phyloP scores from a whole-genome alignment of 2,888 invertebrate species.

The Prosapia bicincta region DNA sequence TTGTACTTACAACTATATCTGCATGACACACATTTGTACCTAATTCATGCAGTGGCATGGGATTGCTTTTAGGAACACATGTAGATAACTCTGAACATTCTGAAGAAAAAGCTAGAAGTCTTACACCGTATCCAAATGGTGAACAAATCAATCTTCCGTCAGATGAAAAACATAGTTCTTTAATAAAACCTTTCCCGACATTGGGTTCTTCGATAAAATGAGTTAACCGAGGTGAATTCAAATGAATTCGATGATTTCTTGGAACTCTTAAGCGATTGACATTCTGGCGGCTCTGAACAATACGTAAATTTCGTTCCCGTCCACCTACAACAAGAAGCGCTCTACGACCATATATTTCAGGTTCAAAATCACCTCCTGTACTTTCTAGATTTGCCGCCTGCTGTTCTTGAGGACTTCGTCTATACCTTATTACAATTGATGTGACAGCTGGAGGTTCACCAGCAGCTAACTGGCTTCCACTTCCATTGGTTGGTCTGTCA shows the following conservation, averaged over 20 bases:
- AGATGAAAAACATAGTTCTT: constrained; percentile 85
- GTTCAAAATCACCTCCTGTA: not conserved
- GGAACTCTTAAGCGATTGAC: constrained; percentile 33
- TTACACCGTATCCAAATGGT: constrained; percentile 80
- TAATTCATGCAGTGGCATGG: constrained; percentile 59
- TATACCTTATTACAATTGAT: constrained; percentile 4
- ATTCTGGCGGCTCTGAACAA: not conserved
- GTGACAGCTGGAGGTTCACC: constrained; percentile 3
- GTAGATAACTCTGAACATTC: constrained; percentile 75
- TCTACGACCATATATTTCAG: not conserved
- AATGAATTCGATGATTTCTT: constrained; percentile 42
- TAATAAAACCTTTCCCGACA: constrained; percentile 79
- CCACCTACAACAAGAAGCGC: not conserved
- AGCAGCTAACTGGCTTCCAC: not conserved
- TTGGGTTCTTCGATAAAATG: constrained; percentile 84
- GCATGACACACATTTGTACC: constrained; percentile 69
- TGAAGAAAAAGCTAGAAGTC: constrained; percentile 76
- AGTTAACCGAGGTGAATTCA: constrained; percentile 73
- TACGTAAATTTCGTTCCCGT: not conserved
- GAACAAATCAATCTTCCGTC: constrained; percentile 90
- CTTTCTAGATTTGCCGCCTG: not conserved
- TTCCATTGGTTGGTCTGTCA: not conserved
- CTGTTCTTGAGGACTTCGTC: not conserved
- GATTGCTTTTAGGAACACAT: constrained; percentile 53
- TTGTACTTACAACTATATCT: constrained; percentile 83